A percentile compares a stretch with the other conserved stretches of the same genome.
These are phyloP conservation scores for Disparrhopalites patrizii DNA, from an alignment of 2,888 invertebrate genomes.

Conservation along the genomic window DNA sequence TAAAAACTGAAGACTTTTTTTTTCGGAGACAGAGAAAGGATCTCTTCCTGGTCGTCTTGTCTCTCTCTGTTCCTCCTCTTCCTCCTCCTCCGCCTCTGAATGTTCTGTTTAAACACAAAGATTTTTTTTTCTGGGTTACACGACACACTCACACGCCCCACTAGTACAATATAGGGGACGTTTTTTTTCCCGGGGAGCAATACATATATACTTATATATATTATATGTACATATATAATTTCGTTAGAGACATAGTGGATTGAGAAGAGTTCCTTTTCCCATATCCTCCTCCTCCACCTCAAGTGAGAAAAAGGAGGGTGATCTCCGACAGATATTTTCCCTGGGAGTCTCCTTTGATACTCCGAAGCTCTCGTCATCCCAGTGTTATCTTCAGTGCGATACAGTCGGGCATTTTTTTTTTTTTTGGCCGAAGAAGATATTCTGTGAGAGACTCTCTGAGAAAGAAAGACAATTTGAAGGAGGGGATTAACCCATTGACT, in stretches of 20 bases:
- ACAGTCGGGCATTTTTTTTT: no score
- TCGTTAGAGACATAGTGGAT: not conserved
- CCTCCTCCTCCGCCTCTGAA: not conserved
- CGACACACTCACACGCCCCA: not conserved
- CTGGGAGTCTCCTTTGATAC: constrained; percentile 2
- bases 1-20: not conserved
- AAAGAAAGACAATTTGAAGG: no score
- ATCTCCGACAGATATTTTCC: not conserved
- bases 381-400: no score
- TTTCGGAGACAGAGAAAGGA: no score
- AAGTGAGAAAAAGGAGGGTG: not conserved
- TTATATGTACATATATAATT: not conserved
- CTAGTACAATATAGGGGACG: not conserved
- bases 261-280: no score
- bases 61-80: not conserved
- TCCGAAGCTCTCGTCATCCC: not conserved
- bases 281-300: no score
- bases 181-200: not conserved
- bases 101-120: not conserved
- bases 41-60: no score
- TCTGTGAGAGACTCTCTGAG: no score
- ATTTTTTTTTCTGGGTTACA: no score
- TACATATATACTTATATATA: not conserved
- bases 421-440: no score
- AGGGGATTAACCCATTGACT: no score